These are phyloP conservation scores for Eufriesea mexicana DNA, from an alignment of 1,140 invertebrate species.

Conservation along the genomic window DNA sequence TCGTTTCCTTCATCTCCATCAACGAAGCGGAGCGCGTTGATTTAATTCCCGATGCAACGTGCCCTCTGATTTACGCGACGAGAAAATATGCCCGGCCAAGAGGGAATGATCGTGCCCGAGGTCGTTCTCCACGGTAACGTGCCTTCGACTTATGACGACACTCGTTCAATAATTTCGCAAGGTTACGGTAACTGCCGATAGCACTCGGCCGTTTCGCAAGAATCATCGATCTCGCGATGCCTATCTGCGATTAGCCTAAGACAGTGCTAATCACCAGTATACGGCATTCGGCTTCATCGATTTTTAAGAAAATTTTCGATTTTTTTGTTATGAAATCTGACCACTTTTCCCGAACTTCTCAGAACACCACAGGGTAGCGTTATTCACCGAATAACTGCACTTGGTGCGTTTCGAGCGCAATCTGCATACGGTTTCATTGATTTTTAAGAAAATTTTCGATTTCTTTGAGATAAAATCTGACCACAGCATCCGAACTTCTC, in stretches of 20 bases:
- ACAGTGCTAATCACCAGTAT: too few species aligned
- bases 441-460: too few species aligned
- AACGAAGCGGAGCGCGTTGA: constrained; percentile 39
- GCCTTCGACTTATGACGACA: background rate
- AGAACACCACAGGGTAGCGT: too few species aligned
- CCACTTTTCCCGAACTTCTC: too few species aligned
- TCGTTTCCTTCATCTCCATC: constrained; percentile 41
- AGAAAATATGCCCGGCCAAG: constrained; percentile 34
- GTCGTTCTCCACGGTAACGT: constrained; percentile 25
- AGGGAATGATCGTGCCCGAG: constrained; percentile 33
- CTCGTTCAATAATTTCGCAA: constrained; percentile 66
- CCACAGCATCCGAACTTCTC: too few species aligned
- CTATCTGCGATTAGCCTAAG: constrained; percentile 1
- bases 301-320: too few species aligned
- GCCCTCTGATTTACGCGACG: constrained; percentile 36
- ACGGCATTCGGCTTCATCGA: too few species aligned
- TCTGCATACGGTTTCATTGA: too few species aligned
- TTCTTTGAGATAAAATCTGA: too few species aligned
- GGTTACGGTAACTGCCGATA: constrained; percentile 55
- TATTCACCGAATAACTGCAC: too few species aligned
- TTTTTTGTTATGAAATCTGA: too few species aligned
- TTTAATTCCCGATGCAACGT: constrained; percentile 47
- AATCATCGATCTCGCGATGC: constrained; percentile 56
- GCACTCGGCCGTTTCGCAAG: constrained; percentile 30
- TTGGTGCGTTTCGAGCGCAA: too few species aligned